Evolutionary conservation across 1,140 invertebrate genomes (phyloP).

Genomic region (Bombus affinis): DNA sequence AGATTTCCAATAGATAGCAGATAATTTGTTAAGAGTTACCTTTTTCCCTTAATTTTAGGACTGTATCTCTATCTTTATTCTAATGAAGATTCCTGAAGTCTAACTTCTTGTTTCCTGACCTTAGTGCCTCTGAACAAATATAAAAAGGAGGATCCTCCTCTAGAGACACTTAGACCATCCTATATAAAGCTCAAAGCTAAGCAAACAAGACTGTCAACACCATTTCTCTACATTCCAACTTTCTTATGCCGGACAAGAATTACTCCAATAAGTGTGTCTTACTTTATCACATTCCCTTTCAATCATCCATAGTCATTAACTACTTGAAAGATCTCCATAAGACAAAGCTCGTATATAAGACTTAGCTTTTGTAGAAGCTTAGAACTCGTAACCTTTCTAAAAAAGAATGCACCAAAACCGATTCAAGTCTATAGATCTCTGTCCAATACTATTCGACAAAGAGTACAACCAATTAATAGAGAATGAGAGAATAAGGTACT

Average conservation of each 20-base stretch:
- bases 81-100: too few species aligned
- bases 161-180: too few species aligned
- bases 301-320: background rate
- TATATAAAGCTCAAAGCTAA: too few species aligned
- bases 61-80: too few species aligned
- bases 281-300: background rate
- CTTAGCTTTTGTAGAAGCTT: background rate
- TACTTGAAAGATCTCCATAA: background rate
- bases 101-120: too few species aligned
- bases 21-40: too few species aligned
- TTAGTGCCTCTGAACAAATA: background rate
- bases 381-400: background rate
- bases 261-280: too few species aligned
- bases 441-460: background rate
- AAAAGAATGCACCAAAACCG: background rate
- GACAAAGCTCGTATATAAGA: background rate
- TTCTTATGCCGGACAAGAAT: too few species aligned
- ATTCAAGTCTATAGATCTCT: background rate
- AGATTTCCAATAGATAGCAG: too few species aligned
- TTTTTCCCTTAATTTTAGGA: too few species aligned
- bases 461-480: background rate
- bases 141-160: background rate
- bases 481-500: background rate
- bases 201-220: background rate
- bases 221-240: background rate